phyloP scores from a whole-genome alignment of 2,888 invertebrate genomes.

The Heteromurus nitidus region DNA sequence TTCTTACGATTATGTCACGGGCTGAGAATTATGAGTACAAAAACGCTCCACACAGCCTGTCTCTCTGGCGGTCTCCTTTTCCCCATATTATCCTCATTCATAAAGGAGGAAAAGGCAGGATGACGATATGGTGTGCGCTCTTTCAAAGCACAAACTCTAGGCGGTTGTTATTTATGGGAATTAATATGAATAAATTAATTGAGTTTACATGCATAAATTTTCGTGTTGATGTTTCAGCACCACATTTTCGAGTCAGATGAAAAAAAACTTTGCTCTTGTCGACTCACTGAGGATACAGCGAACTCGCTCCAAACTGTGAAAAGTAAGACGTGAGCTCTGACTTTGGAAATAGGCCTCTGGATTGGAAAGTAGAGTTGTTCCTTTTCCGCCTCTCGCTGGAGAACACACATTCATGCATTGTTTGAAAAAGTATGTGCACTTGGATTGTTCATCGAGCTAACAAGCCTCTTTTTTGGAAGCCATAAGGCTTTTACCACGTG shows the following conservation, averaged over 20 bases:
- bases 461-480: too few species aligned
- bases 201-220: slow-evolving; percentile 64
- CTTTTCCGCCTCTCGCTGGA: background rate
- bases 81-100: background rate
- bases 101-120: background rate
- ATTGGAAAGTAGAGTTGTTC: background rate
- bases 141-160: background rate
- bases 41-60: background rate
- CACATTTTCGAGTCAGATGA: slow-evolving; percentile 45
- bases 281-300: background rate
- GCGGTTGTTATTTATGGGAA: slow-evolving; percentile 61
- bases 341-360: background rate
- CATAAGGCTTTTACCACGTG: too few species aligned
- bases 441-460: background rate
- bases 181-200: slow-evolving; percentile 66
- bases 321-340: background rate
- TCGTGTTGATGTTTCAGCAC: slow-evolving; percentile 49
- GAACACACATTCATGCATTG: too few species aligned
- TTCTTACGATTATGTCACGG: slow-evolving; percentile 49
- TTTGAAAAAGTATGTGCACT: background rate
- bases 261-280: background rate
- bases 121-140: background rate
- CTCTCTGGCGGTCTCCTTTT: background rate
- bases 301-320: background rate
- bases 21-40: slow-evolving; percentile 44